These are phyloP conservation scores for Burhinus bistriatus DNA, from an alignment of 2,113 vertebrate genomes.

Conservation along the genomic window DNA sequence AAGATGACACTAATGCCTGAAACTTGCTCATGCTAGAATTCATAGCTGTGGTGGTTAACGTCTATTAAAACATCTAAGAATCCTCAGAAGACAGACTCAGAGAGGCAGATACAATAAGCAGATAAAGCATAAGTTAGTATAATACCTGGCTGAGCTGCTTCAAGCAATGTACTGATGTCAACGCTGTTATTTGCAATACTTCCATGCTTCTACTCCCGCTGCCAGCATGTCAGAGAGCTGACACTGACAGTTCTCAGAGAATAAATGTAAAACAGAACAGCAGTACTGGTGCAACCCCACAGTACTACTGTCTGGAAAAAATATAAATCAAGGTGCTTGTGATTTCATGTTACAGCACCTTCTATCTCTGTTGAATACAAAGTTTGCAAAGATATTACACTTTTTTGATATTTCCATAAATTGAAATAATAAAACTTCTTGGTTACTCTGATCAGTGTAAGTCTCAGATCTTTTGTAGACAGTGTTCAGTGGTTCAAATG, in stretches of 20 bases:
- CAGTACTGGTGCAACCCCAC: not conserved
- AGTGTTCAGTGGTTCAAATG: not conserved
- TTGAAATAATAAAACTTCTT: not conserved
- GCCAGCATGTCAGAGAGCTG: not conserved
- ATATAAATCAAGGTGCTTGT: not conserved
- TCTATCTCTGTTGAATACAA: too few species aligned
- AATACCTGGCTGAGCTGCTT: not conserved
- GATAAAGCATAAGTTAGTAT: not conserved
- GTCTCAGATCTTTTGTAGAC: not conserved
- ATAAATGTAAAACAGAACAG: not conserved
- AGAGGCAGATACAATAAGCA: not conserved
- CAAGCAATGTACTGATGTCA: not conserved
- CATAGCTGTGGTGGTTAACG: not conserved
- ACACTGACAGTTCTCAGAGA: not conserved
- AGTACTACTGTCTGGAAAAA: not conserved
- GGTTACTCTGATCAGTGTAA: not conserved
- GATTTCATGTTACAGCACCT: too few species aligned
- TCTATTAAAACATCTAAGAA: slow-evolving; percentile 3
- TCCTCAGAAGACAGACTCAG: slow-evolving; percentile 1
- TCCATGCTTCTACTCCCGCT: not conserved
- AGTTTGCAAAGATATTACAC: too few species aligned
- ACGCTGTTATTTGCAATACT: not conserved
- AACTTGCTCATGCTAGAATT: not conserved
- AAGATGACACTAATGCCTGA: slow-evolving; percentile 9
- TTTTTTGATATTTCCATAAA: not conserved